A percentile compares a stretch with the other conserved stretches of the same genome.
phyloP scores from a whole-genome alignment of 2,888 invertebrate genomes.

The Erebia epiphron region DNA sequence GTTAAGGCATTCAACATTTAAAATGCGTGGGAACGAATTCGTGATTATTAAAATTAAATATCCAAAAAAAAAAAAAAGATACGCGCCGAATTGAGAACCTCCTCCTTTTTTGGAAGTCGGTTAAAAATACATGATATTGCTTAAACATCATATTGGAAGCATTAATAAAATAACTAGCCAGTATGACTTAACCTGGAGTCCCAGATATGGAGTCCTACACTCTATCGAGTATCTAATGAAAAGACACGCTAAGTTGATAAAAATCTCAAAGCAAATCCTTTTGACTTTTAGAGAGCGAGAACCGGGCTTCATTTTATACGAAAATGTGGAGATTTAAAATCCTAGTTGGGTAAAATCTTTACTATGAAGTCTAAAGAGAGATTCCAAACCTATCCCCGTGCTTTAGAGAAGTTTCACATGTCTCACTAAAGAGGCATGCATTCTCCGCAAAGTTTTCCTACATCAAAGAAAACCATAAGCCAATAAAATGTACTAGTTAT shows the following conservation, averaged over 20 bases:
- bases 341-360: neutral
- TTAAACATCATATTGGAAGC: neutral
- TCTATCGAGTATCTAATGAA: no score
- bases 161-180: no score
- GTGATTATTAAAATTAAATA: conserved; percentile 12
- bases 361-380: neutral
- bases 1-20: conserved; percentile 7
- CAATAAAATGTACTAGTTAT: no score
- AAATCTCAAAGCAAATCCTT: no score
- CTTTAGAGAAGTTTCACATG: neutral
- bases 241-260: no score
- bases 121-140: neutral
- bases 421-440: neutral
- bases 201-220: no score
- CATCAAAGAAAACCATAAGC: neutral
- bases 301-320: neutral
- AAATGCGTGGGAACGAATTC: conserved; percentile 31
- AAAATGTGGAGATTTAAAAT: neutral
- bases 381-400: no score
- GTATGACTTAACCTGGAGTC: no score
- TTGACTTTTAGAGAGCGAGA: no score
- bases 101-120: no score
- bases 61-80: no score
- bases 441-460: neutral
- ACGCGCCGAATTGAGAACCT: no score